Percentiles rank a stretch among this genome's conserved stretches.
Conservation (phyloP, 2,113 vertebrate species). For the Pomatorhinus ruficollis region DNA sequence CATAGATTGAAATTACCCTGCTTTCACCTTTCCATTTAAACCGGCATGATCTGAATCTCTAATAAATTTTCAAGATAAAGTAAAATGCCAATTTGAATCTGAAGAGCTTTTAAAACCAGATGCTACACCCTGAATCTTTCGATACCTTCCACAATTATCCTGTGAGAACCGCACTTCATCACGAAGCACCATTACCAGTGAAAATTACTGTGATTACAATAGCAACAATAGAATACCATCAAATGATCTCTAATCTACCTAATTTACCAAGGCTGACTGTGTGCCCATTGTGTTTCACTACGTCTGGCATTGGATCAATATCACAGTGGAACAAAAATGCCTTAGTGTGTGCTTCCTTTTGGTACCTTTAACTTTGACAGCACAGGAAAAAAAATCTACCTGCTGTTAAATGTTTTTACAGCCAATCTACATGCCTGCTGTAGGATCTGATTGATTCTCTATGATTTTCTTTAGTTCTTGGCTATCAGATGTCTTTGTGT, state of each 20-base stretch:
- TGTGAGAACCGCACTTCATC: conserved; percentile 77
- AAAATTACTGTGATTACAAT: conserved; percentile 81
- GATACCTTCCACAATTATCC: conserved; percentile 77
- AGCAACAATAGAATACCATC: conserved; percentile 77
- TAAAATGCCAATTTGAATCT: conserved; percentile 82
- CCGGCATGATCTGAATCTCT: conserved; percentile 82
- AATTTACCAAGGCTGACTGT: conserved; percentile 76
- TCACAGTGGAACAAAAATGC: conserved; percentile 59
- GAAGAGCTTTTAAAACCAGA: conserved; percentile 83
- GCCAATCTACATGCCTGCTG: conserved; percentile 19
- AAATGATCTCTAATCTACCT: conserved; percentile 76
- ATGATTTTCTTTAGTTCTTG: conserved; percentile 2
- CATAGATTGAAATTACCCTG: conserved; percentile 86
- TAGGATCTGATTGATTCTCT: conserved; percentile 30
- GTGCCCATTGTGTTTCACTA: conserved; percentile 59
- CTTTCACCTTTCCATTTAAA: conserved; percentile 86
- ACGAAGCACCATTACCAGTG: conserved; percentile 76
- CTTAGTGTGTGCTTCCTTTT: conserved; percentile 8
- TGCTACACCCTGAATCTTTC: conserved; percentile 77
- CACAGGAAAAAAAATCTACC: neutral
- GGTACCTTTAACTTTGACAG: conserved; percentile 45
- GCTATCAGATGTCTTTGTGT: neutral
- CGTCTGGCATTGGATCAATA: conserved; percentile 64
- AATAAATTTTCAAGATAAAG: conserved; percentile 84
- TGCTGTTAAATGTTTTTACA: conserved; percentile 12